These are phyloP conservation scores for Lysiphlebus fabarum DNA, from an alignment of 1,140 invertebrate species.

Conservation along the genomic window DNA sequence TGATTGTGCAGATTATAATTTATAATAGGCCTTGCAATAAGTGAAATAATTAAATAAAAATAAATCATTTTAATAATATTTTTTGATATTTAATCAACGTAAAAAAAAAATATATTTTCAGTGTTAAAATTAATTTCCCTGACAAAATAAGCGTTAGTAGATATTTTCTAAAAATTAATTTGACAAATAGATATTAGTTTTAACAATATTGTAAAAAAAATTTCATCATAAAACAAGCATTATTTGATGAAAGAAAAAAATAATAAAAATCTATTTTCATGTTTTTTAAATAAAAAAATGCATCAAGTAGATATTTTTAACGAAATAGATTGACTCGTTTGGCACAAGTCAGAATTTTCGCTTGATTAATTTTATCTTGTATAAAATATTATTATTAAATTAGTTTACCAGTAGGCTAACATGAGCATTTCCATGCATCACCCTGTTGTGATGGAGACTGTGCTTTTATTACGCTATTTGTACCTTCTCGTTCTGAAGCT, in stretches of 20 bases:
- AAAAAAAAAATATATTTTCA: too few species aligned
- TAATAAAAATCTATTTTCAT: too few species aligned
- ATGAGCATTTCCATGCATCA: conserved; percentile 44
- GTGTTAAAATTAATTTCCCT: too few species aligned
- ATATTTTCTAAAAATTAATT: too few species aligned
- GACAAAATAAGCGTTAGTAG: too few species aligned
- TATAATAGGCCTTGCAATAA: conserved; percentile 11
- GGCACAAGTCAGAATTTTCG: conserved; percentile 2
- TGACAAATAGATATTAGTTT: too few species aligned
- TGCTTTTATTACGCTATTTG: conserved; percentile 41
- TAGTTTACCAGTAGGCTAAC: conserved; percentile 32
- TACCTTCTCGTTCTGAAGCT: conserved; percentile 42
- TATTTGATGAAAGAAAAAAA: background rate
- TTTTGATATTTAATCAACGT: background rate
- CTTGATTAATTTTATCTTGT: conserved; percentile 5
- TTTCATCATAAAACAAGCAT: too few species aligned
- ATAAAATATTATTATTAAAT: conserved; percentile 19
- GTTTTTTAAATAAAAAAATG: too few species aligned
- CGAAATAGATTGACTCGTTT: background rate
- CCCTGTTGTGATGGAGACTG: conserved; percentile 41
- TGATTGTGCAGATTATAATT: conserved; percentile 16
- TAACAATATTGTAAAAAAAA: too few species aligned
- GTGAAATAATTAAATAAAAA: background rate
- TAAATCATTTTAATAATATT: background rate
- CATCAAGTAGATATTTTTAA: background rate